A percentile compares a stretch with the other conserved stretches of the same genome.
Evolutionary conservation across 2,797 vertebrate genomes (phyloP).

Genomic region (Philypnodon macrostomus): DNA sequence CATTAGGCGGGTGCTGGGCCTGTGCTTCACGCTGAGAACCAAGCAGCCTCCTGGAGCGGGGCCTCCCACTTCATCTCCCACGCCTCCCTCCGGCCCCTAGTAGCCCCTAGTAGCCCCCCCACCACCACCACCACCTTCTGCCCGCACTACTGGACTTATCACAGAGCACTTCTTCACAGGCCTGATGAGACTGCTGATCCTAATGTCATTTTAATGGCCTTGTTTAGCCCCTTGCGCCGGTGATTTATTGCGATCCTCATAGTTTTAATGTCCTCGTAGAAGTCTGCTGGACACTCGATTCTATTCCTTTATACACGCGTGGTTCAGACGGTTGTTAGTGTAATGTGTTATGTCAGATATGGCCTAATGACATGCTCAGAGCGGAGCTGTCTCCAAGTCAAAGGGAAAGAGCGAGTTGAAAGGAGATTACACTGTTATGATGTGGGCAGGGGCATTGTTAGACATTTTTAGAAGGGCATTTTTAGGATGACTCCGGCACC

Average conservation of each 20-base stretch:
- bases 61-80: slow-evolving; percentile 63
- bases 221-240: slow-evolving; percentile 46
- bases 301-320: no score
- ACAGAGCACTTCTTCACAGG: no score
- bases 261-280: slow-evolving; percentile 47
- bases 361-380: slow-evolving; percentile 9
- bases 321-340: no score
- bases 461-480: no score
- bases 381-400: neutral
- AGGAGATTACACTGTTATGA: no score
- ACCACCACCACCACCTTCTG: slow-evolving; percentile 46
- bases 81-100: no score
- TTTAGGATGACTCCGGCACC: no score
- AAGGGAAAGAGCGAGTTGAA: no score
- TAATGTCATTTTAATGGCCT: slow-evolving; percentile 73
- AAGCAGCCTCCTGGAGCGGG: slow-evolving; percentile 71
- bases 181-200: slow-evolving; percentile 46
- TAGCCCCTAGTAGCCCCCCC: slow-evolving; percentile 67
- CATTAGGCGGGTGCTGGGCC: slow-evolving; percentile 76
- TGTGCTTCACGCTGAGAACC: slow-evolving; percentile 72
- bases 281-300: slow-evolving; percentile 27
- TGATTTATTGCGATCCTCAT: slow-evolving; percentile 60
- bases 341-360: slow-evolving; percentile 19
- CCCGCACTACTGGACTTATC: slow-evolving; percentile 40
- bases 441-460: no score